A percentile compares a stretch with the other conserved stretches of the same genome.
phyloP scores from a whole-genome alignment of 2,797 vertebrate genomes.

The Chrysocyon brachyurus region DNA sequence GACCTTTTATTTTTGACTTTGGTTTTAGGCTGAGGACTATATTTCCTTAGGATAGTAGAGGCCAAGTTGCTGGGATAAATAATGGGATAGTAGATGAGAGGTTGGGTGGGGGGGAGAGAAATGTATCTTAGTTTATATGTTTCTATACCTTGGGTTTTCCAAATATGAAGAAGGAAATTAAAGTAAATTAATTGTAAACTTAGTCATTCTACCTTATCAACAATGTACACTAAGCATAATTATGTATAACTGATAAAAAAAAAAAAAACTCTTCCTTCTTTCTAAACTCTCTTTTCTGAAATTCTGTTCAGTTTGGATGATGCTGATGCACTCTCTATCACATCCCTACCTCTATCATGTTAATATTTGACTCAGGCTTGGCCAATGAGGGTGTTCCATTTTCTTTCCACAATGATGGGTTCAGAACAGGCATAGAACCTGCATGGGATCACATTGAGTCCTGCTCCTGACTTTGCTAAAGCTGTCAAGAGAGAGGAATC shows the following conservation, averaged over 20 bases:
- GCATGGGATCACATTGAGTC: not conserved
- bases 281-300: not conserved
- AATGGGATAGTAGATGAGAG: not conserved
- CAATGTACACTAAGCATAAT: not conserved
- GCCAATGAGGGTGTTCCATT: not conserved
- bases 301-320: not conserved
- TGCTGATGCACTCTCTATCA: not conserved
- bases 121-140: not conserved
- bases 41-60: not conserved
- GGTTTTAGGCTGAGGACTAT: not conserved
- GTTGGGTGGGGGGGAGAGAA: not conserved
- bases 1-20: not conserved
- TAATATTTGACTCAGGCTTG: not conserved
- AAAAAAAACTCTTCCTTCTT: not conserved
- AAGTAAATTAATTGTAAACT: not conserved
- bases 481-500: not conserved
- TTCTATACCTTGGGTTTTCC: not conserved
- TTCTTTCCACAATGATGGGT: not conserved
- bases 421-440: not conserved
- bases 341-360: not conserved
- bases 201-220: not conserved
- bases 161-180: not conserved
- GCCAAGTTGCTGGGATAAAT: not conserved
- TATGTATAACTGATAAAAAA: not conserved
- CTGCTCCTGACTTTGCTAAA: not conserved